These are phyloP conservation scores for Toxotes lorentzi DNA, from an alignment of 2,797 vertebrate genomes.

Conservation along the genomic window DNA sequence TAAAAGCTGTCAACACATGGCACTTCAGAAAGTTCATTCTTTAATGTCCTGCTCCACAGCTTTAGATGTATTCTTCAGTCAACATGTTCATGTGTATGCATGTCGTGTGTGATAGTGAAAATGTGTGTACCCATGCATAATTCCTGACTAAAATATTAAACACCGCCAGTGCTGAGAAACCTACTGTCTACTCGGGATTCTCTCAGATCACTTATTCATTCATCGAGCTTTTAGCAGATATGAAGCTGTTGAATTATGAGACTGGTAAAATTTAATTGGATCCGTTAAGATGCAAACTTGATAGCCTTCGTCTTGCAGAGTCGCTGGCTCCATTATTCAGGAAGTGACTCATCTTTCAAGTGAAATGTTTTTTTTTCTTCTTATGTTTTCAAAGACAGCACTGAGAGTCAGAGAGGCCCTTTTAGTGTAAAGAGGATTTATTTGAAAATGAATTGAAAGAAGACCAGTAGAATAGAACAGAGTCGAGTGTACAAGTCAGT, in stretches of 20 bases:
- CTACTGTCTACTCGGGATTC: constrained; percentile 23
- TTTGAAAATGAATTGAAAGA: background rate
- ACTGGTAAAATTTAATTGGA: constrained; percentile 26
- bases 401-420: background rate
- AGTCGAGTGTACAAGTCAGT: background rate
- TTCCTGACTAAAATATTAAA: constrained; percentile 30
- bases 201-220: constrained; percentile 61
- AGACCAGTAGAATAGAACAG: background rate
- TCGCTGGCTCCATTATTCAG: constrained; percentile 2
- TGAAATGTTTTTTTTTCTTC: constrained; percentile 1
- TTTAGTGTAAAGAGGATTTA: background rate
- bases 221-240: constrained; percentile 11
- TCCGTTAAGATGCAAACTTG: constrained; percentile 28
- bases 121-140: background rate
- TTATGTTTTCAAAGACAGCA: background rate
- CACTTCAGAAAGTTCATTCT: background rate
- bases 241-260: constrained; percentile 40
- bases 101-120: background rate
- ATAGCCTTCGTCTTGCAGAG: background rate
- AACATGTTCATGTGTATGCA: background rate
- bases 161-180: background rate
- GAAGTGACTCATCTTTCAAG: constrained; percentile 17
- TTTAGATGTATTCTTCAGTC: constrained; percentile 1
- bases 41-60: constrained; percentile 5
- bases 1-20: background rate